Evolutionary conservation across 2,888 invertebrate genomes (phyloP).

Genomic region (Archips crataeganus): DNA sequence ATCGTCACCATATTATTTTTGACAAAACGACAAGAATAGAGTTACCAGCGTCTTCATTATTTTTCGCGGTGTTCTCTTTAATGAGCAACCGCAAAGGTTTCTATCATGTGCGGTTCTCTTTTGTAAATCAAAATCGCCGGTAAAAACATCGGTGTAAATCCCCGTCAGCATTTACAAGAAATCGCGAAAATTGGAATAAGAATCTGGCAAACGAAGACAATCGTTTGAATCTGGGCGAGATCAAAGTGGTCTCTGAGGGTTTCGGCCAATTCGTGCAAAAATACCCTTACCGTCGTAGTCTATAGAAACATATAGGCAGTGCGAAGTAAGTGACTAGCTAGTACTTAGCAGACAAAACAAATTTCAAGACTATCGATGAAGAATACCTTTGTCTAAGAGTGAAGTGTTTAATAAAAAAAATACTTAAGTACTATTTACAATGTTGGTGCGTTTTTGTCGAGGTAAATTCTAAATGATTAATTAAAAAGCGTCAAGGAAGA

Average conservation of each 20-base stretch:
- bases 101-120: background rate
- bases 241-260: slow-evolving; percentile 18
- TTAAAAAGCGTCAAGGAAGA: background rate
- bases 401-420: background rate
- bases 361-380: too few species aligned
- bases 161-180: background rate
- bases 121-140: slow-evolving; percentile 5
- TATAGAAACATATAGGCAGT: background rate
- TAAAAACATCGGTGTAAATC: background rate
- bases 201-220: slow-evolving; percentile 12
- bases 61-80: background rate
- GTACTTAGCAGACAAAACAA: too few species aligned
- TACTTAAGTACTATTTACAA: background rate
- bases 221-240: slow-evolving; percentile 16
- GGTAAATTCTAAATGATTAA: background rate
- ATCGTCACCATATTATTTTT: background rate
- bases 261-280: slow-evolving; percentile 12
- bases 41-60: slow-evolving; percentile 20
- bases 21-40: slow-evolving; percentile 11
- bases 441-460: background rate
- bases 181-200: slow-evolving; percentile 9
- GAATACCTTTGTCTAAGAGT: background rate
- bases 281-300: background rate
- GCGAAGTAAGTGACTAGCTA: background rate
- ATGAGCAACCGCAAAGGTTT: background rate